Conservation (phyloP, 2,888 invertebrate species). For the Notodonta dromedarius region DNA sequence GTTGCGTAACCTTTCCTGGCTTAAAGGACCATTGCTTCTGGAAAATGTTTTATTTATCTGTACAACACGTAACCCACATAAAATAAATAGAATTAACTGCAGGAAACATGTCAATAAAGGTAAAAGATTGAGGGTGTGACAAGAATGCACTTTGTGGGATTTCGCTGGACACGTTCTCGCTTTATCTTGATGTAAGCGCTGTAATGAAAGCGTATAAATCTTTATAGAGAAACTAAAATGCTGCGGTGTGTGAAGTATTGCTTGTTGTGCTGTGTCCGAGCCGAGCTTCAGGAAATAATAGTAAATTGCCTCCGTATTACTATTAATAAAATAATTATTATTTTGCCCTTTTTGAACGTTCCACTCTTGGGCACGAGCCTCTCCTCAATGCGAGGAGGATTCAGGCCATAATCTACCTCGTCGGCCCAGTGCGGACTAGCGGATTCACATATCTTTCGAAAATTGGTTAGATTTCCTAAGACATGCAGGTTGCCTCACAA, state of each 20-base stretch:
- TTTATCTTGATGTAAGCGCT: constrained; percentile 6
- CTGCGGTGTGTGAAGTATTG: background rate
- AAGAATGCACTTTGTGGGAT: constrained; percentile 10
- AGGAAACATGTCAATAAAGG: constrained; percentile 2
- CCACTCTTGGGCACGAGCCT: too few relatives aligned
- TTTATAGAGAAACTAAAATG: background rate
- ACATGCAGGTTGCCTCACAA: too few relatives aligned
- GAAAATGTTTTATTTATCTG: background rate
- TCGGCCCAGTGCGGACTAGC: too few relatives aligned
- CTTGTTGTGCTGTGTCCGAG: background rate
- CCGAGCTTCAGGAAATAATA: background rate
- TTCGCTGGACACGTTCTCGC: constrained; percentile 1
- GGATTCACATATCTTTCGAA: too few relatives aligned
- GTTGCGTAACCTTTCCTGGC: background rate
- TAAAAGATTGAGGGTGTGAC: constrained; percentile 9
- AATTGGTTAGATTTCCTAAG: too few relatives aligned
- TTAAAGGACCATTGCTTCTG: background rate
- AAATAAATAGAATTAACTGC: constrained; percentile 4
- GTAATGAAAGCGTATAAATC: constrained; percentile 8
- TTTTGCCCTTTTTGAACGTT: too few relatives aligned
- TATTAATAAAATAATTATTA: background rate
- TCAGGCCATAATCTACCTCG: too few relatives aligned
- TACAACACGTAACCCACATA: background rate
- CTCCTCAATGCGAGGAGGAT: too few relatives aligned
- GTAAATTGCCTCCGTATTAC: background rate